Conservation (phyloP, 2,888 invertebrate genomes). For the Parnassius smintheus region DNA sequence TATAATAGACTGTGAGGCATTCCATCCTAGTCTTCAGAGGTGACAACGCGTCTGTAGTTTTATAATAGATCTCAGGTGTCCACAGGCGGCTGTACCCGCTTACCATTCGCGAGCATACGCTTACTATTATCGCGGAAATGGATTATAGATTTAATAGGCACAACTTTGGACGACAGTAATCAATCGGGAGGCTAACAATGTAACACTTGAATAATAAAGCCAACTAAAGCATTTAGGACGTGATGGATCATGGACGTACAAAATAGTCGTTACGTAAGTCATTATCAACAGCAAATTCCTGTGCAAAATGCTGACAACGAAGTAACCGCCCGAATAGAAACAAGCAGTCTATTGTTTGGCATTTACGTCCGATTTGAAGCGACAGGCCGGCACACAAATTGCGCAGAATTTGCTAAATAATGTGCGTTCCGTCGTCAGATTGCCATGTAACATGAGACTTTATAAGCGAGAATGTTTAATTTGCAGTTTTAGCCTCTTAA, state of each 20-base stretch:
- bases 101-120: too few relatives aligned
- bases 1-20: too few relatives aligned
- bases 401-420: conserved; percentile 21
- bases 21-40: too few relatives aligned
- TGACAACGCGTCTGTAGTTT: too few relatives aligned
- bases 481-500: conserved; percentile 2
- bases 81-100: too few relatives aligned
- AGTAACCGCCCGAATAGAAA: conserved; percentile 7
- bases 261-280: conserved; percentile 56
- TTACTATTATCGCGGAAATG: too few relatives aligned
- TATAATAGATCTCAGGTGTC: too few relatives aligned
- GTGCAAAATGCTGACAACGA: conserved; percentile 45
- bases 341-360: conserved; percentile 10
- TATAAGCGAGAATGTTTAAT: conserved; percentile 5
- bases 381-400: conserved; percentile 12
- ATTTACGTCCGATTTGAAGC: conserved; percentile 6
- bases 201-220: conserved; percentile 52
- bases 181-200: conserved; percentile 43
- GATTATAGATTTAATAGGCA: neutral
- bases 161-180: conserved; percentile 28
- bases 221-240: conserved; percentile 46
- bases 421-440: conserved; percentile 13
- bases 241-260: conserved; percentile 58
- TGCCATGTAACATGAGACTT: conserved; percentile 8
- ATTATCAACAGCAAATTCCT: conserved; percentile 58